Evolutionary conservation across 2,113 vertebrate genomes (phyloP), one percentile per base, ranked within the genome.

Genomic region (Peromyscus maniculatus): DNA sequence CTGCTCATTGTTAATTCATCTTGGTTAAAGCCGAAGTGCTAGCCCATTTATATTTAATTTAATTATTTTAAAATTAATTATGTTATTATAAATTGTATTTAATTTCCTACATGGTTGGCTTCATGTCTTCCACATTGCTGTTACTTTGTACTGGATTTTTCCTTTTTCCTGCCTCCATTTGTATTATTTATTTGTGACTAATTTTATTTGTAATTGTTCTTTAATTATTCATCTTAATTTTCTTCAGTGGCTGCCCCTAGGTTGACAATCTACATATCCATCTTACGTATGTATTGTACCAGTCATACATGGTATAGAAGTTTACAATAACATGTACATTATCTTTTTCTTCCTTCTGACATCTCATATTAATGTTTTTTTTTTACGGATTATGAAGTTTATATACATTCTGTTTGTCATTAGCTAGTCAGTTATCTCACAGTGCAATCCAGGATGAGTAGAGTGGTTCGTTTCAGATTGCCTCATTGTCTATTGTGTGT

Each of bases 101-200:
- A 67, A 33, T 52, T 43, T 69, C 49, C 21, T 11, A 36, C 52
- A 28, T 69, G 66, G 0, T 52, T 71, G 72, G 28, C 49, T 92
- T 87, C 74, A 36, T 36, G 91, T 55, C 11, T 1, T 87, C 5
- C 33, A 39, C 15, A 75, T 49, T 77, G 49, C 17, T 82, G 5
- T 67, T 82, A 12, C 72, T 90, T 87, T 91, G 77, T 77, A 4
- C 55, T 90, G 46, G 72, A 62, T 87, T 77, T 95, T 28, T 77
- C 82, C 57, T 86, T 89, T 88, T 87, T 77, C 17, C 4, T 94
- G 39, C 43, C 39, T 86, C 89, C 33, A 66, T 77, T 91, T 95
- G 43, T 92, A 80, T 95, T 93, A 91, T 74, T 95, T 91, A 64
- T 91, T 91, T 33, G 22, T 87, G 72, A 82, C 87, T 92, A 92